Evolutionary conservation across 23 tunicate species (phyloP).

Genomic region (Styela plicata): DNA sequence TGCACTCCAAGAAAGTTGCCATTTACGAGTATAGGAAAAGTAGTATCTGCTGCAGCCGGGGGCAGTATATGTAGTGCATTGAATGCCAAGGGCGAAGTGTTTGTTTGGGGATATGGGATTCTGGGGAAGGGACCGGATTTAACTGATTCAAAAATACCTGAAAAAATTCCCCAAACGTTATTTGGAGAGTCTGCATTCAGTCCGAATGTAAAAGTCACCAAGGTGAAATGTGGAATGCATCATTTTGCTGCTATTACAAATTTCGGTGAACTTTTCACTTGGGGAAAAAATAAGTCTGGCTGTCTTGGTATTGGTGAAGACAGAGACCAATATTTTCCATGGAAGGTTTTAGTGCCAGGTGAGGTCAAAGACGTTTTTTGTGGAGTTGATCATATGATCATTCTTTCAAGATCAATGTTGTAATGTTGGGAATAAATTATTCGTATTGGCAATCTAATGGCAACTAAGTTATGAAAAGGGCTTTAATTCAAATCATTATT

Average conservation of each 20-base stretch:
- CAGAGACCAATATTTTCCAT: slow-evolving; percentile 81
- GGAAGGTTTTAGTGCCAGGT: slow-evolving; percentile 62
- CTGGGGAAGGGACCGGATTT: slow-evolving; percentile 88
- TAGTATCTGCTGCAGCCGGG: slow-evolving; percentile 57
- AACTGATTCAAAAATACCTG: slow-evolving; percentile 36
- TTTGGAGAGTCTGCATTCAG: slow-evolving; percentile 62
- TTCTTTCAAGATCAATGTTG: slow-evolving; percentile 49
- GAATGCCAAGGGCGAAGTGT: slow-evolving; percentile 72
- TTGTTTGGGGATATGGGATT: slow-evolving; percentile 93
- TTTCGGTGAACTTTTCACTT: slow-evolving; percentile 64
- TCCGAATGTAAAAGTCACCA: slow-evolving; percentile 40
- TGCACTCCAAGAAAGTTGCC: slow-evolving; percentile 43
- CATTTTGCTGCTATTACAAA: slow-evolving; percentile 76
- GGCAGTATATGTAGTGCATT: slow-evolving; percentile 53
- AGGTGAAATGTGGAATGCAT: slow-evolving; percentile 54
- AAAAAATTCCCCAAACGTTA: slow-evolving; percentile 56
- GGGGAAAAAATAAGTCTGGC: slow-evolving; percentile 85
- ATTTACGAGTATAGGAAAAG: slow-evolving; percentile 41
- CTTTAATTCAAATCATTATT: too few species aligned
- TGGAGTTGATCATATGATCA: slow-evolving; percentile 82
- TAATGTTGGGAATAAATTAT: slow-evolving; percentile 26
- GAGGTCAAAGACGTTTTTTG: slow-evolving; percentile 48
- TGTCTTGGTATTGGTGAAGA: slow-evolving; percentile 54
- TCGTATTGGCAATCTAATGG: too few species aligned
- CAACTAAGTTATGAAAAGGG: too few species aligned